These are phyloP conservation scores for Calameuta filiformis DNA, from an alignment of 2,888 invertebrate genomes.

Conservation along the genomic window DNA sequence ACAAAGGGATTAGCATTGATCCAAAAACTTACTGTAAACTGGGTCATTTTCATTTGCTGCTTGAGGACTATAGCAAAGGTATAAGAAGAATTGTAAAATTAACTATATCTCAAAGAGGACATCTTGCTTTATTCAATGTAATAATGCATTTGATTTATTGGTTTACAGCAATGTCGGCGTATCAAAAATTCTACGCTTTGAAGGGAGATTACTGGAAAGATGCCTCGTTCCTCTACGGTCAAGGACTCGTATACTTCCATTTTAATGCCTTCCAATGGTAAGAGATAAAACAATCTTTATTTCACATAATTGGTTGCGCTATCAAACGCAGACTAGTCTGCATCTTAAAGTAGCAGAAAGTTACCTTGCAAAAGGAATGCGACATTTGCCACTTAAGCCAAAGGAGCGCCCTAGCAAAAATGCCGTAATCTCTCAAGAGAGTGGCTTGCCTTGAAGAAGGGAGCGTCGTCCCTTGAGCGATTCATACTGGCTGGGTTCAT, in stretches of 20 bases:
- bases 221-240: conserved; percentile 90
- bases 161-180: conserved; percentile 92
- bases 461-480: conserved; percentile 51
- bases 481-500: conserved; percentile 46
- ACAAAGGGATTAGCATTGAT: conserved; percentile 81
- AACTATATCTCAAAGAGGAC: background rate
- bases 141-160: conserved; percentile 28
- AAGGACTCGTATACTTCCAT: conserved; percentile 96
- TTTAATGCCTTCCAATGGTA: conserved; percentile 96
- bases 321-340: background rate
- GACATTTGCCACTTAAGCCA: conserved; percentile 14
- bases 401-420: conserved; percentile 42
- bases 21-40: conserved; percentile 93
- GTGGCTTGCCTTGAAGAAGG: conserved; percentile 57
- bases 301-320: background rate
- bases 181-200: conserved; percentile 89
- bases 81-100: conserved; percentile 36
- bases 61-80: conserved; percentile 97
- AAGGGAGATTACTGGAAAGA: conserved; percentile 89
- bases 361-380: background rate
- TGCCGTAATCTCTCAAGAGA: conserved; percentile 45
- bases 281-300: conserved; percentile 67
- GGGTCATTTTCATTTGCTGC: conserved; percentile 93
- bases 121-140: background rate
- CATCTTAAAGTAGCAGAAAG: conserved; percentile 6